Evolutionary conservation across 2,113 vertebrate species (phyloP), one percentile per base, ranked within the genome.

Genomic region (Bambusicola thoracicus): DNA sequence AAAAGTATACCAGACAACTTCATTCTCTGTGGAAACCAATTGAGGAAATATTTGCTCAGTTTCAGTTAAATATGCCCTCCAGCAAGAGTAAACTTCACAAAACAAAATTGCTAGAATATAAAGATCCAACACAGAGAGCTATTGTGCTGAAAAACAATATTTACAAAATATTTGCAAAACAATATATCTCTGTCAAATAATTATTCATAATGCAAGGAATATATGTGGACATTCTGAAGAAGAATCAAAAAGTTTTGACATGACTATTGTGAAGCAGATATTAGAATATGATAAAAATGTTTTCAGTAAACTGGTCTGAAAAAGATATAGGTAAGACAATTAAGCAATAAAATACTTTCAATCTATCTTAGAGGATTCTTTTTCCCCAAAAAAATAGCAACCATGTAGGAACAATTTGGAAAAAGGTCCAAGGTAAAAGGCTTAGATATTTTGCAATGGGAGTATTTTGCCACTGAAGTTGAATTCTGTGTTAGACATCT

Each of bases 41-140:
- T 77, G 74, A 85, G 40, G 61, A 92, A 93, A 87, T 85, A 81
- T 74, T 76, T 95, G 43, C 63, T 95, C 65, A 18, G 49, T 56
- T 85, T 34, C 11, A 51, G 82, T 89, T 93, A 94, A 95, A 91
- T 91, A 89, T 16, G 6, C 24, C 69, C 48, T 75, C 36, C 62
- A 79, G 70, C 59, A 90, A 76, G 8, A 4, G 20, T 76, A 36
- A 36, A 51, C 77, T 17, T 83, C 36, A 75, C 8, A 19, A 27
- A 38, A 62, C 14, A 27, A 48, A 59, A 2, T 3, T 29, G 2
- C 25, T 51, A 32, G 32, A 72, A 63, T 81, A 34, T 36, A 75
- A 90, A 90, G 40, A 76, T 78, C 67, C 34, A 75, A 21, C 40
- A 67, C 27, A 63, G 63, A 88, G 7, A 59, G 21, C 3, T 8